Base-by-base conservation (phyloP, 2,888 invertebrate species). In the Mylabris sibirica region DNA sequence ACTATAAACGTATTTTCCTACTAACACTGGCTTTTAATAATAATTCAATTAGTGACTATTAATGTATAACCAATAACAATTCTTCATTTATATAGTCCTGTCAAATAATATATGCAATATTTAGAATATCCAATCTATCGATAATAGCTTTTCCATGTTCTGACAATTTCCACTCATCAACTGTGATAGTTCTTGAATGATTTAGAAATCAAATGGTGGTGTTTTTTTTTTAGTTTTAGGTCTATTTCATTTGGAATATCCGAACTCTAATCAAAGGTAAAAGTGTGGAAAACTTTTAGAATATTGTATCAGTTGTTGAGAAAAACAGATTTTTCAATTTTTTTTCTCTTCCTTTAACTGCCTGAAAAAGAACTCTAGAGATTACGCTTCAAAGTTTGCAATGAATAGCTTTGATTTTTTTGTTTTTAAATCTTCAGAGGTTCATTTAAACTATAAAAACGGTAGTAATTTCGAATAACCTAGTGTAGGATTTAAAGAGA, bases 91-190 rank as follows among this genome's bases (percentile, higher is more conserved):
- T 67, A 60, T n/a, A 12, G 53, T 53, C 6, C 53, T 64, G 68
- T 62, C 68, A 68, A 64, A 61, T 64, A 68, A 68, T 64, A 64
- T 61, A 20, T 60, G 64, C 38, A 41, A 65, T 34, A 68, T 64
- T 68, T 53, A 64, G 38, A 61, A 65, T 35, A 24, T 38, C 34
- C 24, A 68, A 68, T 64, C 60, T 61, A 68, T 22, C 57, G 57
- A 26, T 57, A 59, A 69, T 66, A 64, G 66, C 66, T 69, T 69
- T 69, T 69, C 59, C 69, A 49, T 69, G 69, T 69, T 34, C 44
- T 35, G 60, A 63, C 49, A 64, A 66, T 63, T 53, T 34, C 59
- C 20, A 61, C 63, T 30, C 65, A 69, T 69, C 38, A 44, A 38
- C 14, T 60, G 22, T 30, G 22, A 35, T 20, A 38, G 34, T 62